phyloP scores from a whole-genome alignment of 2,113 vertebrate species.

The Rhipidura dahli region DNA sequence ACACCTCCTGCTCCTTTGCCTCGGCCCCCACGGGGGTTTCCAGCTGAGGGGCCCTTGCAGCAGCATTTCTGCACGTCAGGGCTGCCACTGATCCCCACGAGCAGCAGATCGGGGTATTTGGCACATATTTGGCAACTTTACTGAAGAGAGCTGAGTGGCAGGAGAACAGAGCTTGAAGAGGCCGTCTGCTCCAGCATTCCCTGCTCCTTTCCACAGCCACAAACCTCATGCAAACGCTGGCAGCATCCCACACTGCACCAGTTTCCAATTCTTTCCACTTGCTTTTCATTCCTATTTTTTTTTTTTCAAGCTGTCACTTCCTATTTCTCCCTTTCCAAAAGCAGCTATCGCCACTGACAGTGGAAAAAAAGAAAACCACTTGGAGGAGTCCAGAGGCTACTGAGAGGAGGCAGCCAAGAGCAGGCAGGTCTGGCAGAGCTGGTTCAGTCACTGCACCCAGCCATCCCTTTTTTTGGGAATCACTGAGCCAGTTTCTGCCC shows the following conservation, averaged over 20 bases:
- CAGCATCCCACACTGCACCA: not conserved
- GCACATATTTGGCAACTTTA: not conserved
- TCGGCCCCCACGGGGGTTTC: not conserved
- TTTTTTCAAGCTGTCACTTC: not conserved
- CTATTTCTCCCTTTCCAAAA: not conserved
- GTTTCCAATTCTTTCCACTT: not conserved
- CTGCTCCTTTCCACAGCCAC: not conserved
- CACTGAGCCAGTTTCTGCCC: not conserved
- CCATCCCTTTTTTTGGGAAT: not conserved
- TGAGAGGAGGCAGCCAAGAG: not conserved
- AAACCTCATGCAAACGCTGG: not conserved
- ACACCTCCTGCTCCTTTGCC: not conserved
- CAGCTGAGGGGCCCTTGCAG: not conserved
- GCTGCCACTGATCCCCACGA: fast-evolving
- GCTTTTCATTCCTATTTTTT: too few species aligned
- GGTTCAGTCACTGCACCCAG: fast-evolving
- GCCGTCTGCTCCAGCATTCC: not conserved
- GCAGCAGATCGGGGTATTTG: not conserved
- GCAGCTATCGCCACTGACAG: not conserved
- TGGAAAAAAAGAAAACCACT: not conserved
- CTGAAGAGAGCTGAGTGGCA: not conserved
- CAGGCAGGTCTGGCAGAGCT: not conserved
- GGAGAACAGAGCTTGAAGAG: not conserved
- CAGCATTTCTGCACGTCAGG: not conserved
- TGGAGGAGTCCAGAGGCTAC: not conserved